Base-by-base conservation (phyloP, 2,888 invertebrate species). In the Tribolium freemani region DNA sequence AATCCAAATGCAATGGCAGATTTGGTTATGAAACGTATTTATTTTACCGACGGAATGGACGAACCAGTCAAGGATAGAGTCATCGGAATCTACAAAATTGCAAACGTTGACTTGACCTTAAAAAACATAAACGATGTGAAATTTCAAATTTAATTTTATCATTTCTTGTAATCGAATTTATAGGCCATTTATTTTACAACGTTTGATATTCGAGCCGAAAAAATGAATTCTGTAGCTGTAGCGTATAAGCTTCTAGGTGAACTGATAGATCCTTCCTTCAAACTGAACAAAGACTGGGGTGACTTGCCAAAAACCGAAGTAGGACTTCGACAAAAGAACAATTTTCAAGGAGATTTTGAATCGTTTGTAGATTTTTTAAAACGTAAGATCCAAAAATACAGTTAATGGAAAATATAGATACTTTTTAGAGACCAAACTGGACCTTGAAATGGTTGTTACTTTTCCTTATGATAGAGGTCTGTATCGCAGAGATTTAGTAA, bases 21-120 rank as follows among this genome's bases (percentile, higher is more conserved):
- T 3, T 76, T 79, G 63, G 87, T 91, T 76, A 30, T 64, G 9
- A 88, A 88, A 75, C 88, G 93, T 61, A 87, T 90, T 0, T 90
- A 92, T 71, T 87, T 94, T 60, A 90, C 92, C 0, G 90, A 91
- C 83, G 92, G 92, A 13, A 30, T 64, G 13, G 61, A 84, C 86
- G 16, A 86, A 75, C 84, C 88, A 66, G 88, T 93, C 16, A 87
- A 87, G 68, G 93, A 92, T 2, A 88, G 87, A 79, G 92, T 92
- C 84, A 88, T 94, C n/a, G 91, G 91, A 38, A 90, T 92, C 78
- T 93, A 93, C 82, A 90, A 93, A 77, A 88, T 90, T 10, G 90
- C 88, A 75, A 90, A 90, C 71, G 85, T 87, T 9, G 85, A 86
- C 8, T 87, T 95, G 48, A 93, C 92, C 69, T 83, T 86, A 71